Conservation (phyloP, 2,113 vertebrate genomes). For the Anhinga rufa region DNA sequence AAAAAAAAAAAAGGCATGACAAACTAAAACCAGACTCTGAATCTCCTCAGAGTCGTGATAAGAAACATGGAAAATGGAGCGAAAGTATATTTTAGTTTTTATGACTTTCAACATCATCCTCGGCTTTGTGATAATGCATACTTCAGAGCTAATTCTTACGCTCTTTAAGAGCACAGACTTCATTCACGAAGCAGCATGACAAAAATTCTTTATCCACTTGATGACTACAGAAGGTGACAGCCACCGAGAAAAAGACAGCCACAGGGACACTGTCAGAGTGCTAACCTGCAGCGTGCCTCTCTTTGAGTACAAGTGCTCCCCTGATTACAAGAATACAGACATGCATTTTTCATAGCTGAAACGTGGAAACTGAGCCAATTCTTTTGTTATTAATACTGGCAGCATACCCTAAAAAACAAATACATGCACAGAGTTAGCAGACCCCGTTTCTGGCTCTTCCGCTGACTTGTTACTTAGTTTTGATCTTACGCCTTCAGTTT, state of each 20-base stretch:
- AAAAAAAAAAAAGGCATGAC: not conserved
- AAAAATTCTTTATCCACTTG: conserved; percentile 64
- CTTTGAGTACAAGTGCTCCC: not conserved
- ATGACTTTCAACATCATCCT: not conserved
- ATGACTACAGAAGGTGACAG: conserved; percentile 60
- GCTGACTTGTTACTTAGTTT: not conserved
- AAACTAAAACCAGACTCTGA: not conserved
- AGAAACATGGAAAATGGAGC: not conserved
- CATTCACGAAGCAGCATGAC: conserved; percentile 57
- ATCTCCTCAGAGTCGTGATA: not conserved
- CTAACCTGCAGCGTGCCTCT: conserved; percentile 37
- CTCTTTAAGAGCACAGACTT: conserved; percentile 26
- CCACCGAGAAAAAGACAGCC: not conserved
- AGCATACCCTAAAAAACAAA: conserved; percentile 1
- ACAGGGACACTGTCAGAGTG: conserved; percentile 26
- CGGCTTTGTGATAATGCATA: not conserved
- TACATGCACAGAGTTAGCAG: not conserved
- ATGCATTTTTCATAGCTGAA: conserved; percentile 22
- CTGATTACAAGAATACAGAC: not conserved
- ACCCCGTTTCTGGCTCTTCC: not conserved
- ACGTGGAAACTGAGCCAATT: not conserved
- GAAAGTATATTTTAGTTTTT: not conserved
- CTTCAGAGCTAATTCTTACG: conserved; percentile 53
- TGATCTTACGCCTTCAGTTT: not conserved
- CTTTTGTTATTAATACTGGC: conserved; percentile 41